These are phyloP conservation scores for Lepidurus packardi DNA, from an alignment of 1,140 invertebrate genomes.

Conservation along the genomic window DNA sequence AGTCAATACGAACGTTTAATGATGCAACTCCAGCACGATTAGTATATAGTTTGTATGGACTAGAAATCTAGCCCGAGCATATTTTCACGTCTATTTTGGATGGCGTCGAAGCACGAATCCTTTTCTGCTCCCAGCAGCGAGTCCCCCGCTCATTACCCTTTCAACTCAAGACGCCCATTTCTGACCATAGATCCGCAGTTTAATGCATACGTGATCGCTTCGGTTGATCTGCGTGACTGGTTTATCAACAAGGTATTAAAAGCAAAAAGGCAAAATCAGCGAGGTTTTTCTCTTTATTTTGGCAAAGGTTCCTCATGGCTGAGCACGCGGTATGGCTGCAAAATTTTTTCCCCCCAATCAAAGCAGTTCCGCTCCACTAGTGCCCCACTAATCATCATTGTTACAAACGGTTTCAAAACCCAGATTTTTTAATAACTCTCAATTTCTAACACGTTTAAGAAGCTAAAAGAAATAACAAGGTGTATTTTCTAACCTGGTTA, in stretches of 20 bases:
- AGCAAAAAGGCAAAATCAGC: neutral
- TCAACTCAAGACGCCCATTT: slow-evolving; percentile 9
- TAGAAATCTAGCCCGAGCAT: neutral
- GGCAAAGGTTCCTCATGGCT: neutral
- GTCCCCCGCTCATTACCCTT: slow-evolving; percentile 5
- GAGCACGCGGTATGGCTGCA: slow-evolving; percentile 3
- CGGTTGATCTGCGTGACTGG: slow-evolving; percentile 1
- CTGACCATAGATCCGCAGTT: slow-evolving; percentile 8
- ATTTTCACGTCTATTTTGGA: slow-evolving; percentile 6
- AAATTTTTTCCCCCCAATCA: neutral
- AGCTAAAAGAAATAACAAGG: neutral
- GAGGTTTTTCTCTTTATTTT: neutral
- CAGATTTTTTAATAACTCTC: slow-evolving; percentile 1
- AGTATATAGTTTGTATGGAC: neutral
- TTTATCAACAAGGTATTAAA: neutral
- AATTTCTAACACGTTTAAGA: neutral
- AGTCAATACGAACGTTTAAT: neutral
- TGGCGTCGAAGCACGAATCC: neutral
- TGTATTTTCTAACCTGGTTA: neutral
- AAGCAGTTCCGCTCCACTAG: neutral
- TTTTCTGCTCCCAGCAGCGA: neutral
- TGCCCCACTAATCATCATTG: neutral
- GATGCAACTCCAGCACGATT: neutral
- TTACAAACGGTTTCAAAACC: neutral
- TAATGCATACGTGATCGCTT: slow-evolving; percentile 10